Conservation (phyloP, 2,888 invertebrate species). For the Caenorhabditis imperialis region DNA sequence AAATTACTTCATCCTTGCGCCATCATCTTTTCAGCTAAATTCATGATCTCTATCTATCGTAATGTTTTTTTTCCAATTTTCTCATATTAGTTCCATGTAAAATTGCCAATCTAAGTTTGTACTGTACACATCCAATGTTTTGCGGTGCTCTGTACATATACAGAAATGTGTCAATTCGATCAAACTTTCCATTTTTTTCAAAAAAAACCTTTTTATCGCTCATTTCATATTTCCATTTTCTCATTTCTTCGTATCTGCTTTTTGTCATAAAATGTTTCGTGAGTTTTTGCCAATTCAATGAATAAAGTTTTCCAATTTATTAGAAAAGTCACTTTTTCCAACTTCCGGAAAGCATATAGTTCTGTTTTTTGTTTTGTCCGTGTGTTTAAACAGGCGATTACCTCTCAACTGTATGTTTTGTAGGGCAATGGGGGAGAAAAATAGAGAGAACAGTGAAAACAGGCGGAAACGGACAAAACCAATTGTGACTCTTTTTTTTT, state of each 20-base stretch:
- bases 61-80: not conserved
- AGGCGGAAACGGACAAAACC: not conserved
- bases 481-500: too few relatives aligned
- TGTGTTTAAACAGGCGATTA: not conserved
- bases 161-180: not conserved
- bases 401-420: not conserved
- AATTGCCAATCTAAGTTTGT: not conserved
- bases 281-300: constrained; percentile 17
- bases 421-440: not conserved
- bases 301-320: too few relatives aligned
- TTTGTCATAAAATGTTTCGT: not conserved
- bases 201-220: not conserved
- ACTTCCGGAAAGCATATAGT: too few relatives aligned
- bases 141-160: constrained; percentile 52
- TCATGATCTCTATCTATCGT: constrained; percentile 24
- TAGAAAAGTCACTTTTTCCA: too few relatives aligned
- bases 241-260: not conserved
- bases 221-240: constrained; percentile 1
- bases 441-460: not conserved
- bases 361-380: too few relatives aligned
- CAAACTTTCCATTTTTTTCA: not conserved
- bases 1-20: constrained; percentile 5
- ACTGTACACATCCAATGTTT: constrained; percentile 43
- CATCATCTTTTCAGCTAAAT: constrained; percentile 2
- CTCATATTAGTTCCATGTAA: constrained; percentile 3